Evolutionary conservation across 2,888 invertebrate genomes (phyloP).

Genomic region (Schizotus pectinicornis): DNA sequence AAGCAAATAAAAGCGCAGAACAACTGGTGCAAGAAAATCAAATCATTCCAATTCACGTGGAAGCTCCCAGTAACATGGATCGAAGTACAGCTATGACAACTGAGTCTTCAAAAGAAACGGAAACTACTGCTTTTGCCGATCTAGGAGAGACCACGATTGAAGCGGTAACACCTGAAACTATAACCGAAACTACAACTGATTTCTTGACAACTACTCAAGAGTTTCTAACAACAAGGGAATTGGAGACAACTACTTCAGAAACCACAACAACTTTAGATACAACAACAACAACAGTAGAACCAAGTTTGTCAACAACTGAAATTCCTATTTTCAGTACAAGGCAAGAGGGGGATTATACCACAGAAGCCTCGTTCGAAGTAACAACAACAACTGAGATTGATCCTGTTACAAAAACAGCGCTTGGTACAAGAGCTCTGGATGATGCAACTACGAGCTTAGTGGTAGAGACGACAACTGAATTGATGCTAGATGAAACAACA

Average conservation of each 20-base stretch:
- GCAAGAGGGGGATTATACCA: slow-evolving; percentile 6
- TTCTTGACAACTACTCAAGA: slow-evolving; percentile 3
- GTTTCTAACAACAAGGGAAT: slow-evolving; percentile 11
- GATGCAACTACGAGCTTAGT: too few species aligned
- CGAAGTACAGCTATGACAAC: slow-evolving; percentile 2
- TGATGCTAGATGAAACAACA: slow-evolving; percentile 18
- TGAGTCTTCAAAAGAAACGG: background rate
- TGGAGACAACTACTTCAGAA: slow-evolving; percentile 11
- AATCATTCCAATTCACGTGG: slow-evolving; percentile 42
- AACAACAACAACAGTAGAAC: slow-evolving; percentile 13
- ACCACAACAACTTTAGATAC: too few species aligned
- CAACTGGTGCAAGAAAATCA: slow-evolving; percentile 50
- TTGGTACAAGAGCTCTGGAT: background rate
- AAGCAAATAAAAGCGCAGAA: slow-evolving; percentile 29
- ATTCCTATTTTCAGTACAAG: slow-evolving; percentile 9
- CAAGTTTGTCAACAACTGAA: slow-evolving; percentile 13
- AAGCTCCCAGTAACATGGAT: slow-evolving; percentile 18
- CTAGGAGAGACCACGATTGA: slow-evolving; percentile 10
- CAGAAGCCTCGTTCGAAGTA: slow-evolving; percentile 1
- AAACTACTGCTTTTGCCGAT: slow-evolving; percentile 1
- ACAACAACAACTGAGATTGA: slow-evolving; percentile 9
- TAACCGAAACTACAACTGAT: slow-evolving; percentile 21
- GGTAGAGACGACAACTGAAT: too few species aligned
- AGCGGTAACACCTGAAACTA: slow-evolving; percentile 12
- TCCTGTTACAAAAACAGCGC: slow-evolving; percentile 21